phyloP scores from a whole-genome alignment of 2,888 invertebrate species.

The Acanthopleura granulata region DNA sequence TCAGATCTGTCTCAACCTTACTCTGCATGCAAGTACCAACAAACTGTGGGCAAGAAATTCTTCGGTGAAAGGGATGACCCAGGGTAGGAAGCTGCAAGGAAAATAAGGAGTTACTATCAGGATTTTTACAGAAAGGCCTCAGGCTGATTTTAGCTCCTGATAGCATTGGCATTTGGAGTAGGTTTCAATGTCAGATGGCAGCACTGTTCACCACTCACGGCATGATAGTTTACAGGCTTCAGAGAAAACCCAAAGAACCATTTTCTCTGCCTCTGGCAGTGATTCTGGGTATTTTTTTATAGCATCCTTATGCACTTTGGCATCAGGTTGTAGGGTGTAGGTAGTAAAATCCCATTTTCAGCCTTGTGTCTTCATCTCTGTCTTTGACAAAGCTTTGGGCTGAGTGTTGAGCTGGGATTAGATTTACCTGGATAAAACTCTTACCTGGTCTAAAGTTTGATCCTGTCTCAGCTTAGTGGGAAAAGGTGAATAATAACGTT shows the following conservation, averaged over 20 bases:
- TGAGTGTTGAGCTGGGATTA: too few species aligned
- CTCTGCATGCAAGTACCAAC: too few species aligned
- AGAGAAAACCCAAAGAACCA: background rate
- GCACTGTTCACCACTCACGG: background rate
- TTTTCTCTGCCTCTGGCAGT: background rate
- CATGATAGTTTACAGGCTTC: background rate
- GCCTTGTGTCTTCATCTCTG: background rate
- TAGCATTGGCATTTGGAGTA: slow-evolving; percentile 12
- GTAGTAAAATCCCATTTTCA: background rate
- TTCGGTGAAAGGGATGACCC: too few species aligned
- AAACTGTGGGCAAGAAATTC: too few species aligned
- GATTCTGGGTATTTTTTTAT: slow-evolving; percentile 5
- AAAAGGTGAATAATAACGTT: too few species aligned
- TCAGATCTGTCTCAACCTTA: too few species aligned
- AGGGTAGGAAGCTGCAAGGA: background rate
- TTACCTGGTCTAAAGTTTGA: too few species aligned
- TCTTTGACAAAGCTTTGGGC: background rate
- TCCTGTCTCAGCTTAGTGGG: too few species aligned
- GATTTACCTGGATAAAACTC: too few species aligned
- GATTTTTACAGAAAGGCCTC: background rate
- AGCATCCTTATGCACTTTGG: background rate
- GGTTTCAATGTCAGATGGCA: background rate
- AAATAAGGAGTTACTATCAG: background rate
- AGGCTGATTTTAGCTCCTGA: slow-evolving; percentile 1
- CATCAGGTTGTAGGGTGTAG: background rate